Evolutionary conservation across 2,797 vertebrate genomes (phyloP).

Genomic region (Chrysocyon brachyurus): DNA sequence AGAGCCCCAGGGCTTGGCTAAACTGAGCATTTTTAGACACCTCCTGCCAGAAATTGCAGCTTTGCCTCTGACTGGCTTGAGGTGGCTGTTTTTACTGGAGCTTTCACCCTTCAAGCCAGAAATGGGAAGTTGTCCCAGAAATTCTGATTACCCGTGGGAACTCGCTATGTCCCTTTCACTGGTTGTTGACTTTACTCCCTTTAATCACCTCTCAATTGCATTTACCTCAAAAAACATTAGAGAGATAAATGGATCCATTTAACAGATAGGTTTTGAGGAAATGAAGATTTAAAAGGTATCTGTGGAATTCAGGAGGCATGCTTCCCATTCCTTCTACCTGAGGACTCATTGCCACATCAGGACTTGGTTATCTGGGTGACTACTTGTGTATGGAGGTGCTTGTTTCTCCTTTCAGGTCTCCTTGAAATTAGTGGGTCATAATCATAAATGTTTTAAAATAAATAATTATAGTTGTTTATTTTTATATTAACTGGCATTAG

Average conservation of each 20-base stretch:
- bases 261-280: not conserved
- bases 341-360: not conserved
- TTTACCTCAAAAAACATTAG: not conserved
- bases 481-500: not conserved
- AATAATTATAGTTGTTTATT: not conserved
- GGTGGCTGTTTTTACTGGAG: not conserved
- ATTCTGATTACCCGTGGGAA: not conserved
- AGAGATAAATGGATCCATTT: not conserved
- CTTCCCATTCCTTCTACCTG: not conserved
- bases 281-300: not conserved
- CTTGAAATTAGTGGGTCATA: not conserved
- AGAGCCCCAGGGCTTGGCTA: not conserved
- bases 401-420: not conserved
- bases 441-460: not conserved
- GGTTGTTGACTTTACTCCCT: not conserved
- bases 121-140: not conserved
- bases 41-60: not conserved
- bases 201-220: not conserved
- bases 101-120: not conserved
- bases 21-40: not conserved
- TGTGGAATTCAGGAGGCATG: fast-evolving
- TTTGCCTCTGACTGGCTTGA: not conserved
- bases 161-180: not conserved
- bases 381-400: not conserved
- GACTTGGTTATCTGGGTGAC: not conserved